Evolutionary conservation across 2,888 invertebrate genomes (phyloP).

Genomic region (Pocota personata): DNA sequence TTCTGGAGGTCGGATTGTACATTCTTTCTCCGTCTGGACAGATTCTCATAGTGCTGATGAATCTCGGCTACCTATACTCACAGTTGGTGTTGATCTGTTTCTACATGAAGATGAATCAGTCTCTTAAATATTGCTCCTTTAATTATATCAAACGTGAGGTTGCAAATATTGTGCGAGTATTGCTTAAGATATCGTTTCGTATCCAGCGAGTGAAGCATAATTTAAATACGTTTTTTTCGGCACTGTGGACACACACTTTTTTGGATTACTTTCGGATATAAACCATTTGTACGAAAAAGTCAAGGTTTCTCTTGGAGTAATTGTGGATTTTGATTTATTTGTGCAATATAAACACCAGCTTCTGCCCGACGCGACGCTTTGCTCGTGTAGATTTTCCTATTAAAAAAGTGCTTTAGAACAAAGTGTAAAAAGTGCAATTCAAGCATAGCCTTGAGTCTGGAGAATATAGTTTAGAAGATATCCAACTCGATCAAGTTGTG

Average conservation of each 20-base stretch:
- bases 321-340: too few species aligned
- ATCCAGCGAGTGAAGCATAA: not conserved
- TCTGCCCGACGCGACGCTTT: too few species aligned
- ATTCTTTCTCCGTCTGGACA: not conserved
- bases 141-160: not conserved
- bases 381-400: too few species aligned
- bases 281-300: not conserved
- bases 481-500: too few species aligned
- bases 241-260: not conserved
- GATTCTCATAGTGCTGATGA: not conserved
- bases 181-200: slow-evolving; percentile 3
- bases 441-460: too few species aligned
- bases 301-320: too few species aligned
- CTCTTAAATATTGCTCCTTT: not conserved
- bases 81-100: too few species aligned
- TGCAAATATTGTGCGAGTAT: not conserved
- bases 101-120: not conserved
- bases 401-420: too few species aligned
- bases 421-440: too few species aligned
- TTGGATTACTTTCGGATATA: not conserved
- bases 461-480: too few species aligned
- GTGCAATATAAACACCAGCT: too few species aligned
- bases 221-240: not conserved
- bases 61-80: not conserved
- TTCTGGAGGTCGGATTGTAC: not conserved